Percentiles rank a stretch among this genome's conserved stretches.
phyloP scores from a whole-genome alignment of 2,113 vertebrate species.

The Danionella cerebrum region DNA sequence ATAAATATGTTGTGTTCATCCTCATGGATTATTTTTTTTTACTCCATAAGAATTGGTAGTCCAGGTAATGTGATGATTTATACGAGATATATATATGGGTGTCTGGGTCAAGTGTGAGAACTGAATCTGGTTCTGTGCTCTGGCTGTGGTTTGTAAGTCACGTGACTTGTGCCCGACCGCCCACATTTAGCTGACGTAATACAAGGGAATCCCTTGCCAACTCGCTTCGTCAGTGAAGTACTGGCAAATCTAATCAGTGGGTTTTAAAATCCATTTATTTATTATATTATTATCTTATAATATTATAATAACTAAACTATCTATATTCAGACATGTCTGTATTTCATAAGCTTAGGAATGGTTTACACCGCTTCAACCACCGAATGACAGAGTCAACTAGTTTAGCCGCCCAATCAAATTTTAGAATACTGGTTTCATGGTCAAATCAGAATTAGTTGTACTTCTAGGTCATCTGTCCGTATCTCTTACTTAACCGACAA shows the following conservation, averaged over 20 bases:
- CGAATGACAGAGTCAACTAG: not conserved
- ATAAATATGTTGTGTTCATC: too few species aligned
- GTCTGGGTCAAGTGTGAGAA: too few species aligned
- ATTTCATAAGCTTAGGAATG: not conserved
- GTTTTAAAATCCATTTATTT: too few species aligned
- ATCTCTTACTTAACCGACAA: not conserved
- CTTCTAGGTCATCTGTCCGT: not conserved
- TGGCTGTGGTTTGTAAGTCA: too few species aligned
- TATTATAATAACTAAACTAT: too few species aligned
- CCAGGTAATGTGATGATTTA: too few species aligned
- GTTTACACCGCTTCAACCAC: not conserved
- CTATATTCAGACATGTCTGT: not conserved
- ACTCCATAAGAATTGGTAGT: too few species aligned
- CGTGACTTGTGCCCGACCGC: not conserved
- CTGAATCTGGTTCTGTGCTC: too few species aligned
- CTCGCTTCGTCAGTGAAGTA: not conserved
- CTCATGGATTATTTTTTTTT: too few species aligned
- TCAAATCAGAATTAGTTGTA: conserved; percentile 53
- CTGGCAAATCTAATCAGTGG: too few species aligned
- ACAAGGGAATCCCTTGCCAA: not conserved
- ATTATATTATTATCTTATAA: too few species aligned
- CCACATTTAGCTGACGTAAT: not conserved
- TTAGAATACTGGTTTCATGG: not conserved
- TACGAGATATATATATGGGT: too few species aligned
- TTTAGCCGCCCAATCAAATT: conserved; percentile 44